Evolutionary conservation across 2,113 vertebrate species (phyloP).

Genomic region (Actenoides hombroni): DNA sequence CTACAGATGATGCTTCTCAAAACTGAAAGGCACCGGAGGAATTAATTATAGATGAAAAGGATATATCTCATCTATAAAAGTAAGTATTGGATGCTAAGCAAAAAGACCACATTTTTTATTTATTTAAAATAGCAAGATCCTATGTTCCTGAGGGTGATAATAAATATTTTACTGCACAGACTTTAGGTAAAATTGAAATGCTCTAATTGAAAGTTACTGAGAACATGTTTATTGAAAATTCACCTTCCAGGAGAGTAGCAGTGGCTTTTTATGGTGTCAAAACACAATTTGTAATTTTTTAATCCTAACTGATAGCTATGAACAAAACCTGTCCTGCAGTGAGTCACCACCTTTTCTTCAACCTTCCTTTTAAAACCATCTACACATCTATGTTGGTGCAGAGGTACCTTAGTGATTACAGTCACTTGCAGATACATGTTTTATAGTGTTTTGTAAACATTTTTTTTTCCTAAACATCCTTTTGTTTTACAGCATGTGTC

Average conservation of each 20-base stretch:
- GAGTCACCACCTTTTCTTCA: background rate
- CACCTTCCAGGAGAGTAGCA: background rate
- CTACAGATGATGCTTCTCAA: fast-evolving
- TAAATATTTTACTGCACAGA: background rate
- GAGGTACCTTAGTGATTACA: background rate
- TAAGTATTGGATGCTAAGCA: background rate
- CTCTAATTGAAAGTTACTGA: background rate
- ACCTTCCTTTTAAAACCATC: background rate
- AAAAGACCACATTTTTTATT: background rate
- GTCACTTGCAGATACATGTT: background rate
- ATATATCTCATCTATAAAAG: background rate
- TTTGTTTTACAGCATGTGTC: slow-evolving; percentile 11
- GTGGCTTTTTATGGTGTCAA: background rate
- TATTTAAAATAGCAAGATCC: background rate
- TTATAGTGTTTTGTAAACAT: background rate
- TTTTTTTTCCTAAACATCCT: background rate
- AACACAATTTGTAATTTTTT: background rate
- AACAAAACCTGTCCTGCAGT: background rate
- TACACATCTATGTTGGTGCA: background rate
- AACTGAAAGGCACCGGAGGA: background rate
- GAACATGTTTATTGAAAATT: background rate
- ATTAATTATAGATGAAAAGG: slow-evolving; percentile 20
- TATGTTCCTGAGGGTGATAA: background rate
- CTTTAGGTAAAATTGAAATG: background rate
- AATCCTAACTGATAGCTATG: background rate